A percentile compares a stretch with the other conserved stretches of the same genome.
Evolutionary conservation across 2,113 vertebrate genomes (phyloP).

Genomic region (Andinoacara biseriatus): DNA sequence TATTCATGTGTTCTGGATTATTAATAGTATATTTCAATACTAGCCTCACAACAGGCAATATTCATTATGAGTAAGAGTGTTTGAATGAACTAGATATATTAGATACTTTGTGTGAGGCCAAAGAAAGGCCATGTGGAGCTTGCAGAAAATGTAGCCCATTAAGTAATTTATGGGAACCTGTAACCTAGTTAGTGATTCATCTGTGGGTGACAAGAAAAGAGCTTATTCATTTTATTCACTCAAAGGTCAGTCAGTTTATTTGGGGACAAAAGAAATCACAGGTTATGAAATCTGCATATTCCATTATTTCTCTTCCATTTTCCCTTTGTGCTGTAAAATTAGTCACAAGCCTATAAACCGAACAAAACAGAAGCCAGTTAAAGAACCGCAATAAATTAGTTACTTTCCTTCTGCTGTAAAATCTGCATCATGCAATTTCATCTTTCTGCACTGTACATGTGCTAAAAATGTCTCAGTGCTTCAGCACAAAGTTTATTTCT

Average conservation of each 20-base stretch:
- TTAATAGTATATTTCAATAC: conserved; percentile 53
- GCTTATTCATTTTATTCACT: conserved; percentile 55
- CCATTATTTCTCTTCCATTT: conserved; percentile 48
- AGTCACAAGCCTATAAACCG: conserved; percentile 1
- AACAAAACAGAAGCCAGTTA: background rate
- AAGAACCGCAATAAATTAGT: conserved; percentile 28
- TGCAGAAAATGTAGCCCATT: conserved; percentile 52
- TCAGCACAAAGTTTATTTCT: conserved; percentile 41
- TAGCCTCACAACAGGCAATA: conserved; percentile 47
- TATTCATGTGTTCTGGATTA: conserved; percentile 45
- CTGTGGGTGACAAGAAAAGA: conserved; percentile 48
- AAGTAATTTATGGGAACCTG: conserved; percentile 63
- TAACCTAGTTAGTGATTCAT: conserved; percentile 63
- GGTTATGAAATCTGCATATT: conserved; percentile 45
- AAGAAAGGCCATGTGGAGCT: conserved; percentile 43
- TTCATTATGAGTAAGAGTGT: conserved; percentile 54
- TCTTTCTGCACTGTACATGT: background rate
- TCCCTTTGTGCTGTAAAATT: conserved; percentile 15
- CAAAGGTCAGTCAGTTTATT: conserved; percentile 33
- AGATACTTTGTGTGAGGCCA: conserved; percentile 25
- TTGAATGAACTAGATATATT: conserved; percentile 43
- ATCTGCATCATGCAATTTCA: background rate
- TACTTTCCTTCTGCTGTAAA: conserved; percentile 11
- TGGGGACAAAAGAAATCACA: conserved; percentile 9
- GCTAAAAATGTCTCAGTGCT: conserved; percentile 15